phyloP scores from a whole-genome alignment of 2,888 invertebrate species.

The Morpho helenor region DNA sequence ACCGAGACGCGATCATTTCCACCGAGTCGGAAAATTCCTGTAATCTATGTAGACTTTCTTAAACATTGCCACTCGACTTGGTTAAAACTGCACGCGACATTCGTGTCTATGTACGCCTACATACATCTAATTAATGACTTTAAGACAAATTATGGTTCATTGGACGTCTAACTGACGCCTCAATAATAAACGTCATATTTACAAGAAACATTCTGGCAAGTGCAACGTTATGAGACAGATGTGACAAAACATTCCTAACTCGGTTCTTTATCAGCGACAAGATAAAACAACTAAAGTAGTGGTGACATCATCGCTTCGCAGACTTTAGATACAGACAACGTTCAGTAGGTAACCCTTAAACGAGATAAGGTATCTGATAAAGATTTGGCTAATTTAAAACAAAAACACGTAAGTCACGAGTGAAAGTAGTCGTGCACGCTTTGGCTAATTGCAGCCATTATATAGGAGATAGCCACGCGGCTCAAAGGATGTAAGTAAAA shows the following conservation, averaged over 20 bases:
- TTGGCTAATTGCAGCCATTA: conserved; percentile 19
- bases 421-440: conserved; percentile 18
- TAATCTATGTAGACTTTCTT: conserved; percentile 70
- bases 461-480: conserved; percentile 10
- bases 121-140: conserved; percentile 23
- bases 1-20: conserved; percentile 68
- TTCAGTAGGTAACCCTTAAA: conserved; percentile 60
- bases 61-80: conserved; percentile 47
- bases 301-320: conserved; percentile 68
- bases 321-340: conserved; percentile 68
- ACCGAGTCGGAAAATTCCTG: conserved; percentile 76
- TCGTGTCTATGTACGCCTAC: conserved; percentile 31
- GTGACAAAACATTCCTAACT: conserved; percentile 53
- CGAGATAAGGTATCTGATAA: conserved; percentile 35
- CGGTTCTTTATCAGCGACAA: conserved; percentile 57
- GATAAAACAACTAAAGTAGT: conserved; percentile 63
- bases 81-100: conserved; percentile 49
- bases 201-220: conserved; percentile 22
- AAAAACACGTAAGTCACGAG: conserved; percentile 20
- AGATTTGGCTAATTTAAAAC: conserved; percentile 45
- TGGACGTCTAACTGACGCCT: conserved; percentile 21
- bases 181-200: conserved; percentile 24
- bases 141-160: conserved; percentile 21
- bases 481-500: conserved; percentile 1
- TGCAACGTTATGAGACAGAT: conserved; percentile 22